Evolutionary conservation across 2,113 vertebrate species (phyloP).

Genomic region (Ictidomys tridecemlineatus): DNA sequence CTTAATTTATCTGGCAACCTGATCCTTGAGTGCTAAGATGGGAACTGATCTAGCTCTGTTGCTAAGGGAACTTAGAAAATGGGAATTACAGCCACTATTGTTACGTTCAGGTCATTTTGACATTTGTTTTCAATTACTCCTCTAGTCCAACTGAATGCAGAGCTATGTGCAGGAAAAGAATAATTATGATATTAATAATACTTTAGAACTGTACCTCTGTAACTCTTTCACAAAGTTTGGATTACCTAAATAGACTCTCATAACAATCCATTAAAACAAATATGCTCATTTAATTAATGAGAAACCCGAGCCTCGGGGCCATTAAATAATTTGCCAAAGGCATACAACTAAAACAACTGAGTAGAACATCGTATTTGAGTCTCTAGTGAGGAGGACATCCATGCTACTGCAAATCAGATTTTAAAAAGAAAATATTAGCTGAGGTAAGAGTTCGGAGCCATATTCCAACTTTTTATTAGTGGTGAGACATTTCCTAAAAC

Average conservation of each 20-base stretch:
- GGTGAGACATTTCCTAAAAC: background rate
- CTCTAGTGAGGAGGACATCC: background rate
- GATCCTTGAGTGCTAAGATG: background rate
- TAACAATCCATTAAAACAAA: background rate
- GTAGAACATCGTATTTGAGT: background rate
- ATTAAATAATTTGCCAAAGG: background rate
- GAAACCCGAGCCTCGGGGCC: background rate
- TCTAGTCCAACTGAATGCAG: background rate
- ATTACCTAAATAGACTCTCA: background rate
- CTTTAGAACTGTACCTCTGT: background rate
- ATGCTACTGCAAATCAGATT: background rate
- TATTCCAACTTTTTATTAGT: background rate
- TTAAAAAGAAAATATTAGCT: background rate
- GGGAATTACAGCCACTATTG: background rate
- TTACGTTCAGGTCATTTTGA: background rate
- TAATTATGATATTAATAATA: background rate
- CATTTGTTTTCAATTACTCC: constrained; percentile 12
- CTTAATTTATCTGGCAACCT: background rate
- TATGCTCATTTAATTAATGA: background rate
- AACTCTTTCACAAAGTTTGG: background rate
- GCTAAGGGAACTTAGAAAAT: background rate
- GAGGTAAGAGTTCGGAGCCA: background rate
- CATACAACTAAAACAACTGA: background rate
- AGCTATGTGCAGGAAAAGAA: background rate
- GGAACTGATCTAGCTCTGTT: background rate